Base-by-base conservation (phyloP, 2,888 invertebrate species). In the Schizaphis graminum region DNA sequence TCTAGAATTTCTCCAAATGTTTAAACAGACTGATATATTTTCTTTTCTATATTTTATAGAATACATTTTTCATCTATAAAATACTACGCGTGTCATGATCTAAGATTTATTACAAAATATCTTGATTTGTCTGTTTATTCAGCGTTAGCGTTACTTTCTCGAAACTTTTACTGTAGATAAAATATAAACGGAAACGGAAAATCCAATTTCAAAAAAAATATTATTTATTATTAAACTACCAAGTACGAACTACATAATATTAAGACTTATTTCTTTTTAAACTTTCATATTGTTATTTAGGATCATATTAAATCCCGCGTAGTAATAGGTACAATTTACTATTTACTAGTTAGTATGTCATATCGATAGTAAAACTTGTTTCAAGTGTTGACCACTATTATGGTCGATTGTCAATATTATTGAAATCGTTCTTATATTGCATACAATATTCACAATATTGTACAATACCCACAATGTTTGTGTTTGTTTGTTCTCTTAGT, bases 31-130 rank as follows among this genome's bases (percentile, higher is more conserved):
- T 26, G 49, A 91, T 24, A n/a, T 86, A 57, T 41, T 28, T 91
- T 90, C n/a, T 91, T 91, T 91, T 57, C 91, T 85, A 86, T 91
- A 85, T 57, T 57, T 91, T 86, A 26, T 35, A 57, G n/a, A 86
- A 85, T 87, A 92, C 49, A 87, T 92, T 92, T 92, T 92, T 92
- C 87, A 92, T 67, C 92, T 87, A 92, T 85, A 86, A 91, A 7
- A 85, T 57, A 57, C 11, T 88, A 53, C 57, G n/a, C 49, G 53
- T 67, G 87, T 92, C 92, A 87, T 92, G 86, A 49, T 88, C 67
- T 11, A 67, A 88, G 92, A 92, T 92, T 92, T 92, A 92, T 92
- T 92, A 87, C 87, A 92, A 92, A 44, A 87, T 92, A 87, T 49
- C 92, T 87, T 61, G 61, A 87, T 92, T 92, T 88, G 87, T 88